Evolutionary conservation across 2,797 vertebrate species (phyloP), one percentile per base, ranked within the genome.

Genomic region (Takifugu rubripes): DNA sequence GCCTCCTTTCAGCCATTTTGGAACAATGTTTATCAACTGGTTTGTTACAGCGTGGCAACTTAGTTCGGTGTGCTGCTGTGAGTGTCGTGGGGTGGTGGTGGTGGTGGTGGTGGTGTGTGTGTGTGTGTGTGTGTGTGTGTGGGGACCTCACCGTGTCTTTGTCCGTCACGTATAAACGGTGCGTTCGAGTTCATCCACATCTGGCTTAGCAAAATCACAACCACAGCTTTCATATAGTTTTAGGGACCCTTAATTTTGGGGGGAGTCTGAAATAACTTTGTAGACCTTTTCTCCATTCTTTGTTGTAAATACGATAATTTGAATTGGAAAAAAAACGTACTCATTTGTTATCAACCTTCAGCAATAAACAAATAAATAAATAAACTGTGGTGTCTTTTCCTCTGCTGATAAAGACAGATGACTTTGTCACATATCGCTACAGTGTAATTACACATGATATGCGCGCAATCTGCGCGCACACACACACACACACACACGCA

Each of bases 1-100:
- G 85, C 51, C 60, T 84, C 86, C 56, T 85, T 89, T 89, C 86
- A 89, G 83, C 68, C 78, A 75, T 84, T 84, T 84, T 82, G 79
- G 78, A 84, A 86, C 78, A 74, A 78, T 88, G 79, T 87, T 84
- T 81, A 85, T 86, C 82, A 81, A 75, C 66, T 9, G 72, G 67
- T 79, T 79, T 69, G 78, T 76, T 69, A 74, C 61, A 71, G 73
- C 67, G 44, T 15, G 52, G 78, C 76, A 85, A 80, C 82, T 69
- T 77, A 73, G 75, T 75, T 66, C 56, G 66, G 84, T 62, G 72
- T 60, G 66, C 79, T 74, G 70, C 79, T 77, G 81, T 25, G 79
- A 78, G 79, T 53, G 73, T 72, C 67, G 66, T 7, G 66, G 67
- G 75, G 74, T 69, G 66, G 54, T 21, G 21, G 17, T 17, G 17